Percentiles rank a stretch among this genome's conserved stretches.
These are phyloP conservation scores for Fabriciana adippe DNA, from an alignment of 2,888 invertebrate genomes.

Conservation along the genomic window DNA sequence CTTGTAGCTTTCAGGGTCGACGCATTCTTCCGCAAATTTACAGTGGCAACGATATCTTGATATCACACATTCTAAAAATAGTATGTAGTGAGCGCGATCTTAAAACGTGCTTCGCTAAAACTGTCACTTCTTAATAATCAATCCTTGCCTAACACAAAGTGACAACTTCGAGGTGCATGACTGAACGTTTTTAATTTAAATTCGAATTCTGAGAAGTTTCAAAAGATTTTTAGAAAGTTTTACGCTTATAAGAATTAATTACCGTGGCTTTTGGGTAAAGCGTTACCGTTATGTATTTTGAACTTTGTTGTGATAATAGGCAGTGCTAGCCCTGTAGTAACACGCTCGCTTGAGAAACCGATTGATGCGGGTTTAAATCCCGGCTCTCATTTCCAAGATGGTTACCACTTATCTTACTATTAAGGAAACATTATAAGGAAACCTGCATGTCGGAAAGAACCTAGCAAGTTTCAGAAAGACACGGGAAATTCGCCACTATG, in stretches of 20 bases:
- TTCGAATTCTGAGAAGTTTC: conserved; percentile 4
- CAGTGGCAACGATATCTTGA: conserved; percentile 50
- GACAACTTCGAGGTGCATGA: conserved; percentile 17
- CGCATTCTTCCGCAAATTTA: conserved; percentile 46
- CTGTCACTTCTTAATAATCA: conserved; percentile 63
- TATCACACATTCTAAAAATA: conserved; percentile 58
- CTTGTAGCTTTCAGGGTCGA: conserved; percentile 27
- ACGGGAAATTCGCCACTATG: too few relatives aligned
- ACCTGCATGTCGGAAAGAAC: too few relatives aligned
- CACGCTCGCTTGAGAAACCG: too few relatives aligned
- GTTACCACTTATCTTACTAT: too few relatives aligned
- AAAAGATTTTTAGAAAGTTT: not conserved
- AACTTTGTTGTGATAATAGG: too few relatives aligned
- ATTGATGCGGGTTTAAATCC: too few relatives aligned
- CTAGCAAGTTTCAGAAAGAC: too few relatives aligned
- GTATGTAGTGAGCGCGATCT: conserved; percentile 49
- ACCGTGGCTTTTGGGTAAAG: too few relatives aligned
- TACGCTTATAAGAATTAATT: conserved; percentile 1
- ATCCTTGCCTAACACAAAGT: conserved; percentile 40
- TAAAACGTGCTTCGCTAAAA: conserved; percentile 59
- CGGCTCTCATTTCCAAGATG: too few relatives aligned
- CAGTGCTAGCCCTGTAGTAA: too few relatives aligned
- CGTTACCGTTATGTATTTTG: too few relatives aligned
- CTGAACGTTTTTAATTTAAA: conserved; percentile 8
- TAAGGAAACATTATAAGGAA: too few relatives aligned